A percentile compares a stretch with the other conserved stretches of the same genome.
Conservation (phyloP, 2,888 invertebrate genomes). For the Rhingia campestris region DNA sequence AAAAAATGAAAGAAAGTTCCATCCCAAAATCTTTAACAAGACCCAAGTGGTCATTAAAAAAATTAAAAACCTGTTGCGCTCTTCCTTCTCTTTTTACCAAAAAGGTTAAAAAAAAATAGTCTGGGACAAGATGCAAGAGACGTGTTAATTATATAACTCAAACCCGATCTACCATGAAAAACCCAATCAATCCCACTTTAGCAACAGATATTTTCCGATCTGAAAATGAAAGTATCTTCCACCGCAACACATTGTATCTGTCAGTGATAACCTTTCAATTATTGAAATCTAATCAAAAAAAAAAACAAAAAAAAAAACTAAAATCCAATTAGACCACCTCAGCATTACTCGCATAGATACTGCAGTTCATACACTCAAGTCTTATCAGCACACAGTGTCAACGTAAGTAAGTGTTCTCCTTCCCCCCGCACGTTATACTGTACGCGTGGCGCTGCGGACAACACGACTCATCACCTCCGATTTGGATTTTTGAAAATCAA, state of each 20-base stretch:
- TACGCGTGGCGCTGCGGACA: conserved; percentile 59
- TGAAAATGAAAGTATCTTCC: conserved; percentile 56
- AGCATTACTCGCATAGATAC: conserved; percentile 22
- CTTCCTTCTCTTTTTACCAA: not conserved
- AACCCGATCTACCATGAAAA: not conserved
- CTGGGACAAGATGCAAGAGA: conserved; percentile 50
- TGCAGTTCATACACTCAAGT: conserved; percentile 20
- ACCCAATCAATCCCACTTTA: conserved; percentile 8
- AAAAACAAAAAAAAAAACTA: not conserved
- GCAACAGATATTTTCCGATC: conserved; percentile 42
- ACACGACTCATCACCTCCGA: not conserved
- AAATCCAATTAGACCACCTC: conserved; percentile 38
- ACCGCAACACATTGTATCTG: not conserved
- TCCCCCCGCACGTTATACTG: conserved; percentile 9
- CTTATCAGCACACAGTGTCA: conserved; percentile 35
- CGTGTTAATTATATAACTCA: conserved; percentile 52
- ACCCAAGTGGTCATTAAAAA: conserved; percentile 20
- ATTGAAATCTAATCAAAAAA: conserved; percentile 40
- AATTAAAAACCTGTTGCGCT: conserved; percentile 30
- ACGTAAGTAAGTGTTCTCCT: conserved; percentile 1
- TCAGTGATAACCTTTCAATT: conserved; percentile 45
- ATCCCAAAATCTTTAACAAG: not conserved
- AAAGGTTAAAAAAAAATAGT: conserved; percentile 17
- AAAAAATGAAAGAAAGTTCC: conserved; percentile 29
- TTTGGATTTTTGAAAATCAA: conserved; percentile 42